Evolutionary conservation across 1,140 invertebrate species (phyloP).

Genomic region (Calliphora vicina): DNA sequence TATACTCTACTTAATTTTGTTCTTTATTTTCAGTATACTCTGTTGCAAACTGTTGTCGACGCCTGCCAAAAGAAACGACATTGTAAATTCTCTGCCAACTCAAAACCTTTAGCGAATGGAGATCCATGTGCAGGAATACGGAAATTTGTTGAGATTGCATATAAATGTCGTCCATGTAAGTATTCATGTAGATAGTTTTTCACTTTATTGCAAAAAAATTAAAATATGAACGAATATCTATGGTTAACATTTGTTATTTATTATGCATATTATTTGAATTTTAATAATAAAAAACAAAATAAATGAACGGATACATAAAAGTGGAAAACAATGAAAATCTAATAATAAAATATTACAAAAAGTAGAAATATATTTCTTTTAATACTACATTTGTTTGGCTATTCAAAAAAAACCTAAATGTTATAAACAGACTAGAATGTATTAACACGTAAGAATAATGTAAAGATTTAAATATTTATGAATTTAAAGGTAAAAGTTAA

Average conservation of each 20-base stretch:
- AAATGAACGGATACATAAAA: too few species aligned
- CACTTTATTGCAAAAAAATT: not conserved
- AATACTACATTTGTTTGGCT: too few species aligned
- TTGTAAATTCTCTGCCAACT: conserved; percentile 85
- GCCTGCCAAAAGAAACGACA: conserved; percentile 88
- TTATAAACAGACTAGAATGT: too few species aligned
- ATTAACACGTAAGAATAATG: too few species aligned
- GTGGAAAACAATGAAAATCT: too few species aligned
- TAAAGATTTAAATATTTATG: too few species aligned
- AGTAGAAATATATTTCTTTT: too few species aligned
- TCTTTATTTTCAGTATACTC: conserved; percentile 74
- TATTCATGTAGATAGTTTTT: conserved; percentile 61
- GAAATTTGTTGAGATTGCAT: conserved; percentile 91
- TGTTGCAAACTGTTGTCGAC: conserved; percentile 90
- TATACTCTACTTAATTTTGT: not conserved
- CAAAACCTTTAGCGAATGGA: conserved; percentile 75
- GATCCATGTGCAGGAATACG: conserved; percentile 86
- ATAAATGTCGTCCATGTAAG: conserved; percentile 95
- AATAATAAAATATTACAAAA: too few species aligned
- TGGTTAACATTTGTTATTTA: not conserved
- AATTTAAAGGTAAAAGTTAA: too few species aligned
- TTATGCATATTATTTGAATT: not conserved
- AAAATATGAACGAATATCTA: not conserved
- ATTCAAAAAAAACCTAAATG: too few species aligned
- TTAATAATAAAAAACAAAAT: not conserved